These are phyloP conservation scores for Nannospalax galili DNA, from an alignment of 2,113 vertebrate species.

Conservation along the genomic window DNA sequence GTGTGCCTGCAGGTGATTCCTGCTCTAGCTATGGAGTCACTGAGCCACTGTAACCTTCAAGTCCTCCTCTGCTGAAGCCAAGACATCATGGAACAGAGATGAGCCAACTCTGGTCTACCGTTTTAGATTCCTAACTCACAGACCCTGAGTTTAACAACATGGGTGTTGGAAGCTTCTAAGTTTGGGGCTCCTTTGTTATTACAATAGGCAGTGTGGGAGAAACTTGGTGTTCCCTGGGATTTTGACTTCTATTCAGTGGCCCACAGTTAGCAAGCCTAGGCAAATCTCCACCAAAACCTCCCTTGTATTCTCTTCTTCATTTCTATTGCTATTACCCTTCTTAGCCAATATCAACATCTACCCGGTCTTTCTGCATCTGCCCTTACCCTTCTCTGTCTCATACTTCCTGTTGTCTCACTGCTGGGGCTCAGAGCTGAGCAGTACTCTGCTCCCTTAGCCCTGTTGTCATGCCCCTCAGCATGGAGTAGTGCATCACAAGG, in stretches of 20 bases:
- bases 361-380: not conserved
- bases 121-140: not conserved
- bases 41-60: not conserved
- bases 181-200: not conserved
- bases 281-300: not conserved
- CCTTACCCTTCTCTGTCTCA: not conserved
- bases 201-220: not conserved
- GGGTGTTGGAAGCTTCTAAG: not conserved
- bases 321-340: not conserved
- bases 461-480: not conserved
- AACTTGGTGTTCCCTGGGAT: not conserved
- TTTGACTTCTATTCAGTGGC: not conserved
- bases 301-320: not conserved
- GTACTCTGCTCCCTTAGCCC: too few species aligned
- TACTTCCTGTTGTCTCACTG: not conserved
- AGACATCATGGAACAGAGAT: not conserved
- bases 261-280: not conserved
- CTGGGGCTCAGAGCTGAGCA: not conserved
- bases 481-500: not conserved
- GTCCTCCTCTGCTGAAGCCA: not conserved
- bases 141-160: not conserved
- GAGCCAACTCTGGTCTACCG: not conserved
- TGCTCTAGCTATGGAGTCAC: not conserved
- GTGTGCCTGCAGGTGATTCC: not conserved
- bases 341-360: not conserved